Conservation (phyloP, 2,113 vertebrate genomes). For the Chrysochloris asiatica region DNA sequence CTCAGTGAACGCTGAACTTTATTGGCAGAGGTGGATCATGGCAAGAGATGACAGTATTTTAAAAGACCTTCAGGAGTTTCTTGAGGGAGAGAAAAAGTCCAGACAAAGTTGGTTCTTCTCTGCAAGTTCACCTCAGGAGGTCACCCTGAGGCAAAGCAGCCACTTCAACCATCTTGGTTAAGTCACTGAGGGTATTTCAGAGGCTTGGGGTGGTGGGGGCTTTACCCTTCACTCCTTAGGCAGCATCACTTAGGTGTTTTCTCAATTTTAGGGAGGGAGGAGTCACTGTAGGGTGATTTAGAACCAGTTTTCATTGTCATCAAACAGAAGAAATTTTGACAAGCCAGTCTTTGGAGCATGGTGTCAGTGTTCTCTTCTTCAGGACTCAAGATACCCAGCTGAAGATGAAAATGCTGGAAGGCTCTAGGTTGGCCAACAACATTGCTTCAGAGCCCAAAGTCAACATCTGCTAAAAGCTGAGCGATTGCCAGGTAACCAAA, state of each 20-base stretch:
- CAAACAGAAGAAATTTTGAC: neutral
- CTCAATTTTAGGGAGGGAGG: neutral
- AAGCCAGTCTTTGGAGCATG: neutral
- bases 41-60: neutral
- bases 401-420: slow-evolving; percentile 17
- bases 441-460: slow-evolving; percentile 52
- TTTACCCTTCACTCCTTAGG: neutral
- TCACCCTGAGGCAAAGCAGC: neutral
- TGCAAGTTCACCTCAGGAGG: neutral
- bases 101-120: neutral
- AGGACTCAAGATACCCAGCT: slow-evolving; percentile 25
- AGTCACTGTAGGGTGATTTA: neutral
- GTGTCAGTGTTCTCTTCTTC: neutral
- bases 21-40: too few species aligned
- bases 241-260: neutral
- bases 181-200: neutral
- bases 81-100: neutral
- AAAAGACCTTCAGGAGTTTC: neutral
- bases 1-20: neutral
- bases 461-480: slow-evolving; percentile 64
- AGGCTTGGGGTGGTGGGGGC: neutral
- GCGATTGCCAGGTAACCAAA: slow-evolving; percentile 51
- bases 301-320: slow-evolving; percentile 11
- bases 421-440: slow-evolving; percentile 36
- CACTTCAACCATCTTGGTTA: neutral